A percentile compares a stretch with the other conserved stretches of the same genome.
Evolutionary conservation across 2,888 invertebrate species (phyloP).

Genomic region (Vanessa cardui): DNA sequence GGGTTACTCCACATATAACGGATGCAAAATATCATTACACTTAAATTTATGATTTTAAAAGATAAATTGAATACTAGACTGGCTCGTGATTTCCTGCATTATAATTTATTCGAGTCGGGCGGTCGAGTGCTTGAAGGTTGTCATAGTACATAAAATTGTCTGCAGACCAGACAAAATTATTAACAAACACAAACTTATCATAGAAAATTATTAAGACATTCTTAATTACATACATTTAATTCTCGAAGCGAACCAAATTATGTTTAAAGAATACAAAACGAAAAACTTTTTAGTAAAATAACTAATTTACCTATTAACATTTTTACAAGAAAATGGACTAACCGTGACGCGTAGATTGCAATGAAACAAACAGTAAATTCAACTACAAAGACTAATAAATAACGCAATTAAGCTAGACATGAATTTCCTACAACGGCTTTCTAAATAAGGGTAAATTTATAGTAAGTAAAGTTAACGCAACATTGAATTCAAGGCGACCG

Average conservation of each 20-base stretch:
- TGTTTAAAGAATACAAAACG: no score
- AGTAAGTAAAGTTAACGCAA: constrained; percentile 20
- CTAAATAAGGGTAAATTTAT: constrained; percentile 34
- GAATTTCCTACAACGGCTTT: constrained; percentile 26
- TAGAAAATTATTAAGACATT: neutral
- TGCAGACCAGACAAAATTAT: constrained; percentile 41
- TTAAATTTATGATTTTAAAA: constrained; percentile 74
- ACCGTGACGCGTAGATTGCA: constrained; percentile 18
- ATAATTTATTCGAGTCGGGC: constrained; percentile 75
- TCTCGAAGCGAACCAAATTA: no score
- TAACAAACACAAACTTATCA: neutral
- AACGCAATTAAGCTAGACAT: constrained; percentile 31
- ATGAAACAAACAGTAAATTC: constrained; percentile 20
- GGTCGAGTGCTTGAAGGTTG: constrained; percentile 62
- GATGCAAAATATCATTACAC: constrained; percentile 76
- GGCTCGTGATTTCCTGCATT: constrained; percentile 78
- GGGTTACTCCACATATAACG: constrained; percentile 50
- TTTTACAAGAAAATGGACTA: constrained; percentile 3
- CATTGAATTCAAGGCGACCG: constrained; percentile 26
- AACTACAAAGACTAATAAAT: constrained; percentile 27
- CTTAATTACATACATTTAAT: neutral
- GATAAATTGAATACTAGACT: constrained; percentile 76
- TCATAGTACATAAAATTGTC: constrained; percentile 58
- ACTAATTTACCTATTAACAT: neutral
- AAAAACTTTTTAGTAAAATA: no score